Percentiles rank a stretch among this genome's conserved stretches.
Evolutionary conservation across 2,888 invertebrate genomes (phyloP).

Genomic region (Sclerodermus sp.): DNA sequence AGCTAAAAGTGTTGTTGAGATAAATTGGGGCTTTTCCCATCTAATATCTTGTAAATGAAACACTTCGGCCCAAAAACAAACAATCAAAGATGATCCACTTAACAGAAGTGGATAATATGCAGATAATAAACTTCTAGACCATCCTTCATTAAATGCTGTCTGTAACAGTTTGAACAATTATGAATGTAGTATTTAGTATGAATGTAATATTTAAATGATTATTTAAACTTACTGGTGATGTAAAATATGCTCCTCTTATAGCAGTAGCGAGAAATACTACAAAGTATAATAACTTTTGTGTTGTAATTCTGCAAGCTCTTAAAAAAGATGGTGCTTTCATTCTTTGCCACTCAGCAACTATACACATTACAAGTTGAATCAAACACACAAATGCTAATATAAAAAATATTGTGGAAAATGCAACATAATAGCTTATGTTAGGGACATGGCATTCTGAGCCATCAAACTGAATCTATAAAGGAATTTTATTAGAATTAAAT

Average conservation of each 20-base stretch:
- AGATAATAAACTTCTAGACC: conserved; percentile 84
- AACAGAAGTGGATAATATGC: conserved; percentile 88
- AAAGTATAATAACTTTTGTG: conserved; percentile 86
- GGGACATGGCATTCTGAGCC: conserved; percentile 82
- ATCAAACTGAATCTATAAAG: conserved; percentile 67
- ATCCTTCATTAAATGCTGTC: conserved; percentile 79
- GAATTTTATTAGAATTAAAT: conserved; percentile 7
- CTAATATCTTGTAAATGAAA: conserved; percentile 86
- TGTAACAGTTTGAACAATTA: conserved; percentile 44
- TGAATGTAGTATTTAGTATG: not conserved
- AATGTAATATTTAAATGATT: not conserved
- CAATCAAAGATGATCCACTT: conserved; percentile 86
- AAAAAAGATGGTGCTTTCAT: conserved; percentile 81
- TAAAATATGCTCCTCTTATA: conserved; percentile 85
- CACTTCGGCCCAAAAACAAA: conserved; percentile 94
- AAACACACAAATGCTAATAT: conserved; percentile 82
- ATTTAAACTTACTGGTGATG: conserved; percentile 74
- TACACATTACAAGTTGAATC: conserved; percentile 81
- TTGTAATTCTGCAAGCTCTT: conserved; percentile 83
- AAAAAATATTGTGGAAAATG: conserved; percentile 70
- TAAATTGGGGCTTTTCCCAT: conserved; percentile 86
- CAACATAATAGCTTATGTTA: conserved; percentile 76
- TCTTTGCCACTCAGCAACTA: conserved; percentile 78
- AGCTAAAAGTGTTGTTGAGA: conserved; percentile 88
- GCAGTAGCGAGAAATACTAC: conserved; percentile 84